Base-by-base conservation (phyloP, 1,140 invertebrate species). In the Coelopa frigida region DNA sequence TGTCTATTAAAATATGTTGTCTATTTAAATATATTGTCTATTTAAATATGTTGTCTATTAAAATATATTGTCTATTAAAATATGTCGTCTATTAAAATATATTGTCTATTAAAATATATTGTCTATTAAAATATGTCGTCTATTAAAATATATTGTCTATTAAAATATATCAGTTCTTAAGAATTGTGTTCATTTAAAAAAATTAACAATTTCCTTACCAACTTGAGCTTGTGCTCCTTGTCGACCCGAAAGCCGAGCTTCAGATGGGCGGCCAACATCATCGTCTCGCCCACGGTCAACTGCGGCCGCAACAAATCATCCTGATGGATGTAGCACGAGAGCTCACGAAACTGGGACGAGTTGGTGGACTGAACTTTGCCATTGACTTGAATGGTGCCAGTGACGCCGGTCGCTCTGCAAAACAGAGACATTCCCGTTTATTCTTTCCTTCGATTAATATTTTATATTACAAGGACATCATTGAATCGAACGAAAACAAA, bases 261-360 rank as follows among this genome's bases (percentile, higher is more conserved):
- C 1, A 95, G 74, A 55, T 89, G 79, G 5, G 90, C 88, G 1
- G 89, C 85, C 40, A 89, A 74, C 55, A 79, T 78, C 83, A 94
- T 89, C 3, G 87, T 78, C 72, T 95, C 91, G 31, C 78, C 76
- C 3, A 93, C 88, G 1, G 85, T 87, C 2, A 94, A 73, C 45
- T 83, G 76, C 1, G 84, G 81, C 52, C 90, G 80, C 18, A 91
- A 71, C 35, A 90, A 69, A 59, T 92, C 87, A 50, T 94, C 86
- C 68, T 95, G 92, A 77, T 91, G 89, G 55, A 94, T 94, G 71
- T 94, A 94, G 58, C 84, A 84, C 4, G 87, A 87, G 37, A 89
- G 78, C 68, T 87, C 89, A 54, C 80, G 78, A 75, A 81, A 86
- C 43, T 68, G 66, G 49, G 74, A 70, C 22, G 80, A 75, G 46